Evolutionary conservation across 2,888 invertebrate species (phyloP).

Genomic region (Synanthedon tipuliformis): DNA sequence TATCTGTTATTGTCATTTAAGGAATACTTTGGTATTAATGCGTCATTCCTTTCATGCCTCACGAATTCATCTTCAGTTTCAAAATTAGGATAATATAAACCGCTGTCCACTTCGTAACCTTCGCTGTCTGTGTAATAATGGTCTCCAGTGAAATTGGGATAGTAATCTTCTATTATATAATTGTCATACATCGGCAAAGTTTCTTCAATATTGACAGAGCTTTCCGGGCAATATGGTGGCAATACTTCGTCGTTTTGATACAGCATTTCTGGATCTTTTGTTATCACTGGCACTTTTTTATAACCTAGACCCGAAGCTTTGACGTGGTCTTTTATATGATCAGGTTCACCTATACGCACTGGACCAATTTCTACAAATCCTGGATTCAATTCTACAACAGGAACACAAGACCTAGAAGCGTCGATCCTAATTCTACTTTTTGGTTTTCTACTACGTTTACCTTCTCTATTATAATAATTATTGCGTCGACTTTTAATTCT

Average conservation of each 20-base stretch:
- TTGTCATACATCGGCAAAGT: slow-evolving; percentile 13
- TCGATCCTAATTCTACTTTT: neutral
- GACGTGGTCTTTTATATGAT: neutral
- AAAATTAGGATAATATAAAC: neutral
- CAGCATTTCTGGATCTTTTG: neutral
- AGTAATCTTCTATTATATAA: slow-evolving; percentile 39
- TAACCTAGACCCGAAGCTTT: neutral
- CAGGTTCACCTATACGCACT: neutral
- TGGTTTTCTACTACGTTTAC: neutral
- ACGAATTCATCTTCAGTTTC: neutral
- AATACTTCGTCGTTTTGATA: neutral
- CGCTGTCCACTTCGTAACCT: slow-evolving; percentile 21
- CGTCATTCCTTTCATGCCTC: neutral
- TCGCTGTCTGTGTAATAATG: slow-evolving; percentile 19
- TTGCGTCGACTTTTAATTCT: neutral
- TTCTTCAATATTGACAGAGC: neutral
- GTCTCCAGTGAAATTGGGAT: slow-evolving; percentile 40
- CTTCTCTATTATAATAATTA: neutral
- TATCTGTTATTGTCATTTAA: too few species aligned
- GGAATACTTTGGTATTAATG: neutral
- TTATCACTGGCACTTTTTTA: neutral
- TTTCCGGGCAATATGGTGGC: neutral
- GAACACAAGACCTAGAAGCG: neutral
- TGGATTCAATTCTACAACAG: neutral
- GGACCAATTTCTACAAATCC: neutral